Base-by-base conservation (phyloP, 2,113 vertebrate genomes). In the Toxotes jaculatrix region DNA sequence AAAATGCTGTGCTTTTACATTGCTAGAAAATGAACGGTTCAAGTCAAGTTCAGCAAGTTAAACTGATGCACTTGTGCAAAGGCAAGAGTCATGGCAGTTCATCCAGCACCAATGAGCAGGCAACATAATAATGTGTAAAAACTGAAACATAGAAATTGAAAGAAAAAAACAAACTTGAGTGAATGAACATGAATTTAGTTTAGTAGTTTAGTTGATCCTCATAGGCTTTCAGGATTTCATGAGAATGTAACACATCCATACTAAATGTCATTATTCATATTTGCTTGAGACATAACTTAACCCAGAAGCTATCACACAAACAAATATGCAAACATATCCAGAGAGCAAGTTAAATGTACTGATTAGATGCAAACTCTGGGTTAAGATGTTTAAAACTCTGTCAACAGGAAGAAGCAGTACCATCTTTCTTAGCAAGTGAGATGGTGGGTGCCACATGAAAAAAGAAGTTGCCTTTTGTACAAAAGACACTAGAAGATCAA, bases 401-500 rank as follows among this genome's bases (percentile, higher is more conserved):
- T 27, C 32, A 67, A 87, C 38, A 63, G 49, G 59, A 72, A 34
- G 23, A 79, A 40, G 66, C 23, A 56, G 36, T 27, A 27, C 70
- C 75, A n/a, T 72, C 67, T 85, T 63, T 83, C 45, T 79, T 88
- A 7, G 74, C 19, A 38, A 10, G 23, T 42, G 27, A 72, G 40
- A 68, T 16, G 17, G 14, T 4, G 21, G 31, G 23, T 43, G 16
- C 55, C 12, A 56, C 74, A 38, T 42, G 38, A 34, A 40, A 1
- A 60, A 21, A 43, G 40, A n/a, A 62, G 27, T 32, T 53, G 40
- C 7, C 38, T 47, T 66, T 42, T 55, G 57, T 61, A 10, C 40
- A 69, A 49, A 63, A 38, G 67, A 45, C 42, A 40, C 49, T 77
- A 61, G 42, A 89, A 85, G 59, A 74, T 86, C 84, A 87, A 63